These are phyloP conservation scores for Steatornis caripensis DNA, from an alignment of 2,113 vertebrate genomes.

Conservation along the genomic window DNA sequence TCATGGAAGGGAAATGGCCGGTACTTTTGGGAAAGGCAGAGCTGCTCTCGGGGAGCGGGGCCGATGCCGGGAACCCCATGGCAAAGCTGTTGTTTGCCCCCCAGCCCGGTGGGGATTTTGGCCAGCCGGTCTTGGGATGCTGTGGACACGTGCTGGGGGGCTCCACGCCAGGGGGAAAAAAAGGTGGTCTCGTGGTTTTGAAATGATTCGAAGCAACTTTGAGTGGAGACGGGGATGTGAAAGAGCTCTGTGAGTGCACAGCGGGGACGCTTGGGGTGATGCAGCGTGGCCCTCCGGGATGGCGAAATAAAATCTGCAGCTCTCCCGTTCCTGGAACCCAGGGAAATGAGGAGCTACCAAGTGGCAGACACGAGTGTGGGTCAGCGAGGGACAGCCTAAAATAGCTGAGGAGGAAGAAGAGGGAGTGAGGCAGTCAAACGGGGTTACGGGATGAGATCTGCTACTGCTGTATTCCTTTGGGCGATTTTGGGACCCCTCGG, in stretches of 20 bases:
- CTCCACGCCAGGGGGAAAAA: accelerated
- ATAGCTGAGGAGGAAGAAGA: not conserved
- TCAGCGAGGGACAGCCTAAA: not conserved
- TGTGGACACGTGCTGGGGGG: accelerated
- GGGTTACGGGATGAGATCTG: not conserved
- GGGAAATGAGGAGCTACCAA: accelerated
- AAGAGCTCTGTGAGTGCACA: accelerated
- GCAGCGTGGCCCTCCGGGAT: accelerated
- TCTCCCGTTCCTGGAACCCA: accelerated
- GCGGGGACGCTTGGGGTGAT: not conserved
- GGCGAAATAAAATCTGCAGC: not conserved
- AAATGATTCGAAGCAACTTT: not conserved
- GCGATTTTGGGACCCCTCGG: accelerated
- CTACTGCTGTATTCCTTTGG: accelerated
- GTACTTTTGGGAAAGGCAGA: not conserved
- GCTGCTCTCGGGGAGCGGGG: accelerated
- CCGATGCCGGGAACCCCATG: accelerated
- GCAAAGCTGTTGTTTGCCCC: not conserved
- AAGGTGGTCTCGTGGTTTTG: not conserved
- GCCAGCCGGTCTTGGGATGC: accelerated
- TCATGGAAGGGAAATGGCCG: not conserved
- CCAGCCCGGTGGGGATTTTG: not conserved
- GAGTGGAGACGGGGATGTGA: not conserved
- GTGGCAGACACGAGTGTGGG: accelerated
- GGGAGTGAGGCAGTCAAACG: accelerated